Percentiles rank a stretch among this genome's conserved stretches.
These are phyloP conservation scores for Troides oblongomaculatus DNA, from an alignment of 2,888 invertebrate species.

Conservation along the genomic window DNA sequence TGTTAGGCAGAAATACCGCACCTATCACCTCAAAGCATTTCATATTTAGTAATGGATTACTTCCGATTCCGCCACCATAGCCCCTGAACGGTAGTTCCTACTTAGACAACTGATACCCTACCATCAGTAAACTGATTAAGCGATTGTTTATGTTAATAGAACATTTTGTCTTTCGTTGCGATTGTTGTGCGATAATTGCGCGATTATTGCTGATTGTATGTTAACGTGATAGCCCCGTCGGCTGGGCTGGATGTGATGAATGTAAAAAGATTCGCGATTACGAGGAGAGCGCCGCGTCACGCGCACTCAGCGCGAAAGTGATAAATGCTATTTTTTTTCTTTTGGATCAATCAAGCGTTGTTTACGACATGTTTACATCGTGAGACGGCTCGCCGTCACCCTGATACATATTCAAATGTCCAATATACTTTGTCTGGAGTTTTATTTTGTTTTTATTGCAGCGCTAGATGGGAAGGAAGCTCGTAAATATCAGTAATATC, in stretches of 20 bases:
- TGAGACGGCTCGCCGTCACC: background rate
- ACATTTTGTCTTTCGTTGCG: no score
- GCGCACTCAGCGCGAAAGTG: slow-evolving; percentile 35
- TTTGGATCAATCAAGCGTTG: slow-evolving; percentile 26
- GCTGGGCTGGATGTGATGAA: slow-evolving; percentile 18
- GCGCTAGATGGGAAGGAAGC: background rate
- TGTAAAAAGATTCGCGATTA: slow-evolving; percentile 24
- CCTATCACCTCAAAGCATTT: no score
- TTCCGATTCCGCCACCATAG: no score
- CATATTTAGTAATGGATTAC: no score
- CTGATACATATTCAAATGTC: slow-evolving; percentile 18
- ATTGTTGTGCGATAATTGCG: no score
- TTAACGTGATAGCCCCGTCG: background rate
- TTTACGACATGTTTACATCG: slow-evolving; percentile 15
- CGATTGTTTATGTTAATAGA: no score
- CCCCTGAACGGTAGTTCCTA: no score
- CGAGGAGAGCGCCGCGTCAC: slow-evolving; percentile 33
- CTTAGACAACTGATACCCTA: no score
- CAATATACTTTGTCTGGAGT: background rate
- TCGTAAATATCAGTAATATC: background rate
- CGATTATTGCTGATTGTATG: no score
- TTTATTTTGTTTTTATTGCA: slow-evolving; percentile 5
- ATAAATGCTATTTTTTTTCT: slow-evolving; percentile 21
- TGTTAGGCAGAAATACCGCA: no score
- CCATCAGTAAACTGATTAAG: no score